Base-by-base conservation (phyloP, 2,888 invertebrate species). In the Drosophila prostipennis region DNA sequence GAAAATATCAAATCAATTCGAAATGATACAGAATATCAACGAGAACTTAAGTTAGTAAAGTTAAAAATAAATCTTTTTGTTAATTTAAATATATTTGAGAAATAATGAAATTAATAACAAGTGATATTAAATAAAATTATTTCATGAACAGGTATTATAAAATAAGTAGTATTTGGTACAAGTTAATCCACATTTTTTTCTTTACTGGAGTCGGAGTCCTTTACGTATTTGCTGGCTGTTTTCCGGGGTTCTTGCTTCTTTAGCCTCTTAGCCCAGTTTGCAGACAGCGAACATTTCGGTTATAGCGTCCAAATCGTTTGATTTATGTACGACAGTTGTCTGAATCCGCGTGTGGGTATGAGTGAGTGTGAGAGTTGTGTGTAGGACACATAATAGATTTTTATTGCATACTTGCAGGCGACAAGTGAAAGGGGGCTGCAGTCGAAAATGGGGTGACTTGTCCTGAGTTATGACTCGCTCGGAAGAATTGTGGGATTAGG, bases 341-440 rank as follows among this genome's bases (percentile, higher is more conserved):
- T 53, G 48, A 40, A 37, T 46, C 37, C 23, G 55, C 23, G 14
- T 26, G 40, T 34, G 39, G 32, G 34, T 39, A 37, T 19, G 37
- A 16, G 45, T 23, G 49, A 26, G 49, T 37, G 43, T 14, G 55
- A 29, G 16, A 19, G 45, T 36, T 43, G 58, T 54, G 68, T 71
- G 75, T 67, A 60, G 56, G 77, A 82, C 72, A 74, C 53, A 83
- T 80, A 74, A 87, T 77, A 72, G 72, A 79, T 82, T 78, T 78
- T 85, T 84, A 84, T 87, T 74, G 84, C 86, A 79, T 75, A 75
- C 76, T 76, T 78, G 73, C 72, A 61, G 75, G 76, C 78, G 78
- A 63, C 55, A 74, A 76, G 64, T 74, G 64, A 80, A 72, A 34
- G 67, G 64, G 60, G 72, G 70, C 73, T 73, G 67, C 54, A 71